Conservation (phyloP, 2,113 vertebrate genomes). For the Onychorhynchus coronatus region DNA sequence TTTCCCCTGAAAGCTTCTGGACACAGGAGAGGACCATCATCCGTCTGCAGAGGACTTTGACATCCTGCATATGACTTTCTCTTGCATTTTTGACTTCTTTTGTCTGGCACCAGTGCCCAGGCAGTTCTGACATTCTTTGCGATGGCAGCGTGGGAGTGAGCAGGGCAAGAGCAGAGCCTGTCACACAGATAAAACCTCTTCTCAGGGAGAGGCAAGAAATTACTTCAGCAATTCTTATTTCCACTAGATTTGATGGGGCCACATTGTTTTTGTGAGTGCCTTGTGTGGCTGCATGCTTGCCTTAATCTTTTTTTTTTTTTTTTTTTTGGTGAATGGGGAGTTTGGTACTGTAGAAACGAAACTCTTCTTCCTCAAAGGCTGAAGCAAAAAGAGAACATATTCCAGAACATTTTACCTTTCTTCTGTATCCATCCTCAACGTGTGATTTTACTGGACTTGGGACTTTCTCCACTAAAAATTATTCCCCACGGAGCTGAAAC, state of each 20-base stretch:
- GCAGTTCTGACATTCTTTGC: not conserved
- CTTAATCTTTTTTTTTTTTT: not conserved
- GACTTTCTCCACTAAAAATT: not conserved
- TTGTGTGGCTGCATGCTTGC: not conserved
- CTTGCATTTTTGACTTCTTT: not conserved
- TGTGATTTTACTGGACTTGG: not conserved
- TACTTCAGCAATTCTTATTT: not conserved
- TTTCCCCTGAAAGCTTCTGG: not conserved
- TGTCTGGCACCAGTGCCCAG: not conserved
- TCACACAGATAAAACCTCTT: rapidly evolving
- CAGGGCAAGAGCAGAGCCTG: not conserved
- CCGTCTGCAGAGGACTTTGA: not conserved
- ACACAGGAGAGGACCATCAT: not conserved
- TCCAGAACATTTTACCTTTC: not conserved
- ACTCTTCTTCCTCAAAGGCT: not conserved
- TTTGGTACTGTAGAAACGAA: not conserved
- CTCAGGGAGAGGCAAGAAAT: not conserved
- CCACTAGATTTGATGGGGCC: not conserved
- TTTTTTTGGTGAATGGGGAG: not conserved
- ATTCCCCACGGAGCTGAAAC: not conserved
- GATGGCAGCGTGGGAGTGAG: not conserved
- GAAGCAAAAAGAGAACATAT: not conserved
- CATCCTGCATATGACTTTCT: not conserved
- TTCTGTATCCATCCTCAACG: not conserved
- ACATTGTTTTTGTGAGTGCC: not conserved